Evolutionary conservation across 2,113 vertebrate genomes (phyloP).

Genomic region (Gadus macrocephalus): DNA sequence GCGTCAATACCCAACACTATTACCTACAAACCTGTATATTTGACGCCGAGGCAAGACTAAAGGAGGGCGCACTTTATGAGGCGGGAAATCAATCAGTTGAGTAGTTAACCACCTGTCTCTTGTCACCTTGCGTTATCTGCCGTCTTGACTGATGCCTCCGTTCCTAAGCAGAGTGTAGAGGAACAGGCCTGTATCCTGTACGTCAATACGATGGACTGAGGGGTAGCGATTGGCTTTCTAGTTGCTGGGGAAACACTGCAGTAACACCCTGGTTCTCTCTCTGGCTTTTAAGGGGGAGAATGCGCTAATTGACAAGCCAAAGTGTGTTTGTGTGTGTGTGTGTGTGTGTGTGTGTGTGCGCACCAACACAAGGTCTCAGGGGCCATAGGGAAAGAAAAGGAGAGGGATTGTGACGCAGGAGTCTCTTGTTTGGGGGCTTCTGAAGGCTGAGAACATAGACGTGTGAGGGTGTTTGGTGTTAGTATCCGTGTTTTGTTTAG

Average conservation of each 20-base stretch:
- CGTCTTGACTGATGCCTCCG: constrained; percentile 1
- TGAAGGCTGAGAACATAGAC: no score
- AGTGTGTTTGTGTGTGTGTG: constrained; percentile 30
- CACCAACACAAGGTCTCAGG: not conserved
- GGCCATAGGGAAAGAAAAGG: not conserved
- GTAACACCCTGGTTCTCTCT: constrained; percentile 32
- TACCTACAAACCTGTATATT: constrained; percentile 6
- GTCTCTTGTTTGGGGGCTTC: not conserved
- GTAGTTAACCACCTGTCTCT: constrained; percentile 1
- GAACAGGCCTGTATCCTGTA: constrained; percentile 13
- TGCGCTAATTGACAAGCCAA: constrained; percentile 14
- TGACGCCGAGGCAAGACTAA: constrained; percentile 5
- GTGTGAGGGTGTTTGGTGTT: no score
- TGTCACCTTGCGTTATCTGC: not conserved
- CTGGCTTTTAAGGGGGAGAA: not conserved
- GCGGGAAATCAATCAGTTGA: constrained; percentile 11
- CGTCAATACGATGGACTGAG: constrained; percentile 32
- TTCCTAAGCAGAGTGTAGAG: constrained; percentile 15
- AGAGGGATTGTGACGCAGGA: not conserved
- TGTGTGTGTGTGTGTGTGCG: constrained; percentile 31
- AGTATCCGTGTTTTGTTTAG: no score
- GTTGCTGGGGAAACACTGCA: constrained; percentile 27
- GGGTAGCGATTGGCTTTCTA: constrained; percentile 40
- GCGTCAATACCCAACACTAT: no score
- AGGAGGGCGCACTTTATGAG: not conserved